Percentiles rank a stretch among this genome's conserved stretches.
These are phyloP conservation scores for Hymenopus coronatus DNA, from an alignment of 2,888 invertebrate genomes.

Conservation along the genomic window DNA sequence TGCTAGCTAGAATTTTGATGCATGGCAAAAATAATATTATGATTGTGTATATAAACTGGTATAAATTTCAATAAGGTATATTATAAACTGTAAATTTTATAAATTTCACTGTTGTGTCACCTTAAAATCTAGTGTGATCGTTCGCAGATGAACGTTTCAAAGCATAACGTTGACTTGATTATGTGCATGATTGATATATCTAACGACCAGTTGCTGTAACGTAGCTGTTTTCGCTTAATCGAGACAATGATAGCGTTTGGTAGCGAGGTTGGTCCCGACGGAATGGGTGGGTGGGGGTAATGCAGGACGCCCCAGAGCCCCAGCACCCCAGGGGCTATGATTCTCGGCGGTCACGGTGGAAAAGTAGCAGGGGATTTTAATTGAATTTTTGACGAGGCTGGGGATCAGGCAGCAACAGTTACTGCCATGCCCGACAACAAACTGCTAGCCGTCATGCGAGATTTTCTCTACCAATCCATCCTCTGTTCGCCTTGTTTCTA, in stretches of 20 bases:
- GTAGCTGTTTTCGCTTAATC: neutral
- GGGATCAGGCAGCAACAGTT: conserved; percentile 2
- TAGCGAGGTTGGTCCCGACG: neutral
- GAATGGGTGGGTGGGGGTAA: neutral
- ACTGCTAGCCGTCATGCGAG: conserved; percentile 3
- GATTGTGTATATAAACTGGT: too few species aligned
- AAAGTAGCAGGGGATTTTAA: conserved; percentile 19
- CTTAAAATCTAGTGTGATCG: too few species aligned
- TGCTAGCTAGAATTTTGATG: too few species aligned
- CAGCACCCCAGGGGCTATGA: conserved; percentile 21
- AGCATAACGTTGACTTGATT: too few species aligned
- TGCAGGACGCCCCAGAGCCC: neutral
- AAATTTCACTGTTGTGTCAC: too few species aligned
- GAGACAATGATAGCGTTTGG: neutral
- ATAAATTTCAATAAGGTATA: too few species aligned
- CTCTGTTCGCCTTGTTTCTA: too few species aligned
- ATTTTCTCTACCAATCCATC: neutral
- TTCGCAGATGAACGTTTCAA: too few species aligned
- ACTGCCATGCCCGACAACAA: neutral
- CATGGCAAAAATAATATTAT: too few species aligned
- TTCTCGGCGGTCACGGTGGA: conserved; percentile 5
- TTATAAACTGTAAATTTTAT: too few species aligned
- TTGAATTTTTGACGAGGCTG: conserved; percentile 30
- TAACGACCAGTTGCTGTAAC: neutral
- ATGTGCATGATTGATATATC: too few species aligned